Conservation (phyloP, 2,888 invertebrate genomes). For the Maniola hyperantus region DNA sequence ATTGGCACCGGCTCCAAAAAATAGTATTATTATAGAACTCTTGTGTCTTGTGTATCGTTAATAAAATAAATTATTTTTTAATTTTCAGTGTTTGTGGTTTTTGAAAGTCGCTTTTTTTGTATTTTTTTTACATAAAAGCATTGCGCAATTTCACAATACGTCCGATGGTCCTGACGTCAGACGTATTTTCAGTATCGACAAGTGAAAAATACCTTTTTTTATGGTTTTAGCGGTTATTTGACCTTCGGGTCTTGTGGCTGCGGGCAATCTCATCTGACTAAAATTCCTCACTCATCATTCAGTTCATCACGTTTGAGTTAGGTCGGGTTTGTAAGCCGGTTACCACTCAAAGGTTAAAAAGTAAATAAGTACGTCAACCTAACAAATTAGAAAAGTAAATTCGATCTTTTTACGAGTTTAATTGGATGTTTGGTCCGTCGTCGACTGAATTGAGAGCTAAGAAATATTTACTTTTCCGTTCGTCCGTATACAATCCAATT, state of each 20-base stretch:
- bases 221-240: too few species aligned
- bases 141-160: neutral
- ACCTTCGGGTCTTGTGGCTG: too few species aligned
- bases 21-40: too few species aligned
- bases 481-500: neutral
- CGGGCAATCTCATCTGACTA: too few species aligned
- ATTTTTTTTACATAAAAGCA: too few species aligned
- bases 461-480: slow-evolving; percentile 7
- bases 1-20: too few species aligned
- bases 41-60: too few species aligned
- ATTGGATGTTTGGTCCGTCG: slow-evolving; percentile 10
- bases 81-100: too few species aligned
- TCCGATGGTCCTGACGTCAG: neutral
- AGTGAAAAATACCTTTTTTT: too few species aligned
- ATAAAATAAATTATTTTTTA: too few species aligned
- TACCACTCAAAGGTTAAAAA: neutral
- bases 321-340: neutral
- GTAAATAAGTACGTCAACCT: neutral
- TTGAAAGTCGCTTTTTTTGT: too few species aligned
- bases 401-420: slow-evolving; percentile 10
- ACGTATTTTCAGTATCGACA: neutral
- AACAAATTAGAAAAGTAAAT: slow-evolving; percentile 5
- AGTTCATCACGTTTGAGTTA: neutral
- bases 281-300: too few species aligned
- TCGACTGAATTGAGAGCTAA: neutral